These are phyloP conservation scores for Ephestia elutella DNA, from an alignment of 1,140 invertebrate genomes.

Conservation along the genomic window DNA sequence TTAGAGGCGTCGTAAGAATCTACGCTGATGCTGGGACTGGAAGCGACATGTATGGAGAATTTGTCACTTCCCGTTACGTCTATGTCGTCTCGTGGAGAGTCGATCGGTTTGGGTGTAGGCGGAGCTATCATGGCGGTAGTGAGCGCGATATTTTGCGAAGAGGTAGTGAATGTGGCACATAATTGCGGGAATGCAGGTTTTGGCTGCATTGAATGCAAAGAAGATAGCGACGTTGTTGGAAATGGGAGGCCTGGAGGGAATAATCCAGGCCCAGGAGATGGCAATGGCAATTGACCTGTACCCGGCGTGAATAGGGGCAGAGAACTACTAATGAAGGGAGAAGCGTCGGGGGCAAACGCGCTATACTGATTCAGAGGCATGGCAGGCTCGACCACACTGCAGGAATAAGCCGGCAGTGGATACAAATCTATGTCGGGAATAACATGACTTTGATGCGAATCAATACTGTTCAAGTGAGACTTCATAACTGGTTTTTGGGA, in stretches of 20 bases:
- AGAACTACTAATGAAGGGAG: constrained; percentile 73
- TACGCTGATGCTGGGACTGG: constrained; percentile 53
- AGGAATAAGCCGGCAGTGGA: constrained; percentile 65
- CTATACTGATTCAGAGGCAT: constrained; percentile 67
- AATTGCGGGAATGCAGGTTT: constrained; percentile 70
- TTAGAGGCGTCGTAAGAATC: constrained; percentile 51
- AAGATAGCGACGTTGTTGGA: constrained; percentile 44
- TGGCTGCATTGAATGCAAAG: constrained; percentile 34
- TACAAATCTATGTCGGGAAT: constrained; percentile 63
- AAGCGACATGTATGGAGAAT: constrained; percentile 52
- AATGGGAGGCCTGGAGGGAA: constrained; percentile 78
- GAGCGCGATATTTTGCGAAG: constrained; percentile 84
- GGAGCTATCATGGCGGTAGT: constrained; percentile 83
- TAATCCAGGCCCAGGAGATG: constrained; percentile 77
- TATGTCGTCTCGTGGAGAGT: constrained; percentile 63
- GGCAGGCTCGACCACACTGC: constrained; percentile 66
- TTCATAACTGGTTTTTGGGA: constrained; percentile 65
- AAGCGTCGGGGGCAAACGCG: constrained; percentile 70
- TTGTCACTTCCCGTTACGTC: constrained; percentile 62
- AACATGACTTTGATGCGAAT: constrained; percentile 48
- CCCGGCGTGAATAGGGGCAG: constrained; percentile 76
- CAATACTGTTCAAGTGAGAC: constrained; percentile 42
- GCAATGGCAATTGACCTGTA: constrained; percentile 77
- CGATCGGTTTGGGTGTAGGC: constrained; percentile 61
- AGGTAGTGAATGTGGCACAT: constrained; percentile 85